Conservation (phyloP, 2,888 invertebrate species). For the Hemaris fuciformis region DNA sequence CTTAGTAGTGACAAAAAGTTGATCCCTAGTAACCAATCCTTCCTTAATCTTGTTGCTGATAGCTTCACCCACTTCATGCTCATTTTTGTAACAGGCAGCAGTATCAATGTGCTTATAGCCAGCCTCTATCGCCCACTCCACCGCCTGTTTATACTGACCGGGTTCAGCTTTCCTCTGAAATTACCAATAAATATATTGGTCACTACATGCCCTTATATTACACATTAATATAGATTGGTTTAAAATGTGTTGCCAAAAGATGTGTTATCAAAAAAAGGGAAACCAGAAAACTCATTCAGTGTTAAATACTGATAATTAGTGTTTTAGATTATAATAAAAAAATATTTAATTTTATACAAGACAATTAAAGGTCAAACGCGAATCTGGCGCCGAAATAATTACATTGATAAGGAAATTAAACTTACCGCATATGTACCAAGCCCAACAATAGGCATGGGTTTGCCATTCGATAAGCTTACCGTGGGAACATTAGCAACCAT, state of each 20-base stretch:
- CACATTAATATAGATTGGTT: not conserved
- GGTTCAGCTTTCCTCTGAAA: conserved; percentile 59
- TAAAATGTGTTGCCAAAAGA: not conserved
- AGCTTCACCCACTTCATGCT: conserved; percentile 73
- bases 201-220: not conserved
- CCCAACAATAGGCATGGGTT: conserved; percentile 83
- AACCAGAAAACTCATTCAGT: too few relatives aligned
- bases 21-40: conserved; percentile 69
- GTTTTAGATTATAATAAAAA: too few relatives aligned
- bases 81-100: conserved; percentile 73
- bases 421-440: conserved; percentile 84
- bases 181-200: not conserved
- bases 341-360: too few relatives aligned
- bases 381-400: not conserved
- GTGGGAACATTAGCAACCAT: conserved; percentile 56
- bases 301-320: too few relatives aligned
- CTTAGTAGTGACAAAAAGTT: conserved; percentile 81
- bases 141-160: conserved; percentile 62
- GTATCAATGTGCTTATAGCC: conserved; percentile 82
- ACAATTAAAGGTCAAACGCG: conserved; percentile 16
- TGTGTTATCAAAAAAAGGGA: too few relatives aligned
- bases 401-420: conserved; percentile 18
- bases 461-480: conserved; percentile 76
- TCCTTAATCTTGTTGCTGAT: conserved; percentile 71
- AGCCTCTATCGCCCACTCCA: conserved; percentile 71